Evolutionary conservation across 2,888 invertebrate species (phyloP), one percentile per base, ranked within the genome.

Genomic region (Drosophila glabriapex): DNA sequence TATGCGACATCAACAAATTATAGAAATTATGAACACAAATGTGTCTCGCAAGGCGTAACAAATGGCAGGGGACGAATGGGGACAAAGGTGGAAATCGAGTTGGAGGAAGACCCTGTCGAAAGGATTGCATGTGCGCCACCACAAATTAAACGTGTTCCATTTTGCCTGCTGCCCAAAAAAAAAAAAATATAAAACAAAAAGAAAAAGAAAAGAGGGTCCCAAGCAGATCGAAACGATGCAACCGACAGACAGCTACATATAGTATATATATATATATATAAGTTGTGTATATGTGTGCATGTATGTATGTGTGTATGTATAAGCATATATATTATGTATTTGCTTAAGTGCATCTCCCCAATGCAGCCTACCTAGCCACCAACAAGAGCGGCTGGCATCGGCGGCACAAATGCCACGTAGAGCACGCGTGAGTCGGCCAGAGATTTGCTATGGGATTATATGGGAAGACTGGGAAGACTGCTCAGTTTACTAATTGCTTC

Each of bases 401-500:
- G 16, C 29, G 10, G 41, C 65, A 67, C 49, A 54, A 71, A 70
- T 83, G 80, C 90, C 89, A 88, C 85, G 90, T 90, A 88, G 84
- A 86, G 89, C 90, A 90, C 85, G 85, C 83, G 76, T 90, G 74
- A 68, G 73, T 52, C 66, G 65, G 56, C 62, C 74, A 73, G 76
- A 86, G 87, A 84, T 83, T 80, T 90, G 85, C 84, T 73, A 65
- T 78, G 86, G 89, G 89, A 90, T 89, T 84, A 75, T 76, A 68
- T 73, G 69, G 80, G 68, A 74, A 80, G 80, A 77, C 80, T 73
- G 69, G 80, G 68, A 74, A 80, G 80, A 77, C 80, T 84, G 87
- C 90, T 87, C 91, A 82, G 81, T 87, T 91, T 92, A 91, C 92
- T 91, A 92, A 92, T 92, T 92, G 92, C 90, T 92, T 92, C 92